Conservation (phyloP, 2,888 invertebrate genomes). For the Embidobia sp. region DNA sequence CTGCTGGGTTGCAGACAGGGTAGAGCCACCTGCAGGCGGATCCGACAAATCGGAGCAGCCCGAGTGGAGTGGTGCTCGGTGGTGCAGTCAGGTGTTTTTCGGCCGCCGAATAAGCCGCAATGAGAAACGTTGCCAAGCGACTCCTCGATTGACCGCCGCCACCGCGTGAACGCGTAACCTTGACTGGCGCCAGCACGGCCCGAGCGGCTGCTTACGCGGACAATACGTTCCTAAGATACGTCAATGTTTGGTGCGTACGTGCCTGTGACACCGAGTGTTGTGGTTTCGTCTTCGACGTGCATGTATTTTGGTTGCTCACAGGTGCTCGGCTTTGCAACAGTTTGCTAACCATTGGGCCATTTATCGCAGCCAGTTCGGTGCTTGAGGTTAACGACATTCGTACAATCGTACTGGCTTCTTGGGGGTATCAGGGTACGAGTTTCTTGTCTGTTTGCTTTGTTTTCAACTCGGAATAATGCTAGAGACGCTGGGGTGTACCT, state of each 20-base stretch:
- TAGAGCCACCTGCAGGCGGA: too few relatives aligned
- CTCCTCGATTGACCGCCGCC: slow-evolving; percentile 55
- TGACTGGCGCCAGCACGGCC: slow-evolving; percentile 75
- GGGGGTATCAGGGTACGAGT: slow-evolving; percentile 8
- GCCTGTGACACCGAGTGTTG: slow-evolving; percentile 23
- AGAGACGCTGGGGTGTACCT: too few relatives aligned
- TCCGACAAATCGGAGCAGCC: too few relatives aligned
- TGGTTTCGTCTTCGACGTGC: not conserved
- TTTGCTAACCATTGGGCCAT: slow-evolving; percentile 14
- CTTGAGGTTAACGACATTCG: slow-evolving; percentile 45
- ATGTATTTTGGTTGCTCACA: slow-evolving; percentile 10
- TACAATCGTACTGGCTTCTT: not conserved
- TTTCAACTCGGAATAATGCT: too few relatives aligned
- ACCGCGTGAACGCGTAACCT: slow-evolving; percentile 71
- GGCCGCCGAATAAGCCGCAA: slow-evolving; percentile 42
- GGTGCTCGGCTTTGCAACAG: not conserved
- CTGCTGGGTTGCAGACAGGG: too few relatives aligned
- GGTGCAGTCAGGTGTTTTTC: slow-evolving; percentile 50
- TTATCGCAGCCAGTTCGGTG: slow-evolving; percentile 5
- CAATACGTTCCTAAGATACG: slow-evolving; percentile 44
- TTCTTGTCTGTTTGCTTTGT: not conserved
- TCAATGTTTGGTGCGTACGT: slow-evolving; percentile 27
- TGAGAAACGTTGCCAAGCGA: slow-evolving; percentile 57
- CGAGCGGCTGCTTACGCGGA: slow-evolving; percentile 57
- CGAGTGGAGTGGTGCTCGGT: too few relatives aligned